These are phyloP conservation scores for Macroteleia sp. DNA, from an alignment of 2,888 invertebrate genomes.

Conservation along the genomic window DNA sequence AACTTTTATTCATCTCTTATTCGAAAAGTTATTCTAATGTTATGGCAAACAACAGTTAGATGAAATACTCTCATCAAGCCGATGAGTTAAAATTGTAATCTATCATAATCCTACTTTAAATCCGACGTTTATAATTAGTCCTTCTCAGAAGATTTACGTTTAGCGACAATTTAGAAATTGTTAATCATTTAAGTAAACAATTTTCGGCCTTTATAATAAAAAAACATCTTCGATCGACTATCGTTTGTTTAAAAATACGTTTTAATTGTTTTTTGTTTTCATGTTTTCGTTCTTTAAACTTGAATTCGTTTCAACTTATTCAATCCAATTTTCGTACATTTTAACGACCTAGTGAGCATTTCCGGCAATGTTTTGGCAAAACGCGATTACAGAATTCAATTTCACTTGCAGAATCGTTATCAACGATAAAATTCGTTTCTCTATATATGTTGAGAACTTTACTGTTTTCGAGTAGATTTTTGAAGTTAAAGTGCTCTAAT, in stretches of 20 bases:
- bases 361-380: slow-evolving; percentile 44
- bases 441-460: not conserved
- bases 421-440: slow-evolving; percentile 24
- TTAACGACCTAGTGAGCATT: slow-evolving; percentile 29
- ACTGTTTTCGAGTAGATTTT: slow-evolving; percentile 12
- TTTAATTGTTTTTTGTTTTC: too few species aligned
- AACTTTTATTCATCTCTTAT: slow-evolving; percentile 9
- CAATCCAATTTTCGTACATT: slow-evolving; percentile 28
- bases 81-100: not conserved
- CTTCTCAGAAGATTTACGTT: too few species aligned
- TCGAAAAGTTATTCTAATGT: not conserved
- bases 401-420: slow-evolving; percentile 42
- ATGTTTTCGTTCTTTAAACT: too few species aligned
- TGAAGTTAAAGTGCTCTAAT: slow-evolving; percentile 18
- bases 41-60: not conserved
- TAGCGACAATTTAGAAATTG: too few species aligned
- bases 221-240: too few species aligned
- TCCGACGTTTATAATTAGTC: too few species aligned
- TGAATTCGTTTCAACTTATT: slow-evolving; percentile 24
- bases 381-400: slow-evolving; percentile 53
- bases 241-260: too few species aligned
- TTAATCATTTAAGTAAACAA: too few species aligned
- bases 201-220: too few species aligned
- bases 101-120: too few species aligned
- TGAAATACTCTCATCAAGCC: too few species aligned